These are phyloP conservation scores for Sarcophaga bullata DNA, from an alignment of 1,140 invertebrate species.

Conservation along the genomic window DNA sequence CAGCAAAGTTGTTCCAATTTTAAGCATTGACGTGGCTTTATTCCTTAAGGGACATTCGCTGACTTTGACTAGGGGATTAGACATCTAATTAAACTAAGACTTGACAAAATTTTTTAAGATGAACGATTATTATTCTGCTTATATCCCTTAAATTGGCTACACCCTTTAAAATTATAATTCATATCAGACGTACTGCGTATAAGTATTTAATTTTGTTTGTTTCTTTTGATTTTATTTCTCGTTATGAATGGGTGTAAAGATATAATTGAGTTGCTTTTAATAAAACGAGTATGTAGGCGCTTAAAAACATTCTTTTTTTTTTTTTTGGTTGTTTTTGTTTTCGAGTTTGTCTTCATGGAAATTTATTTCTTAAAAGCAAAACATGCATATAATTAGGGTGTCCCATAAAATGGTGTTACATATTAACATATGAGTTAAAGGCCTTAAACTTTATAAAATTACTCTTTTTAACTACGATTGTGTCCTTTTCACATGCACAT, in stretches of 20 bases:
- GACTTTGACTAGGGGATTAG: too few species aligned
- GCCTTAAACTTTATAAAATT: too few species aligned
- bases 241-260: constrained; percentile 27
- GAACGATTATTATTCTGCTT: too few species aligned
- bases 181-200: not conserved
- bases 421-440: too few species aligned
- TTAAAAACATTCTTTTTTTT: not conserved
- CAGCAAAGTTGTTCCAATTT: too few species aligned
- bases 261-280: constrained; percentile 36
- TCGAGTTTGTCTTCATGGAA: not conserved
- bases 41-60: too few species aligned
- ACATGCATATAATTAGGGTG: not conserved
- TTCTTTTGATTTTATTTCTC: not conserved
- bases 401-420: not conserved
- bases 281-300: constrained; percentile 31
- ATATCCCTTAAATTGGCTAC: not conserved
- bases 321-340: not conserved
- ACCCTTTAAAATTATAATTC: not conserved
- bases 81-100: too few species aligned
- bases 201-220: not conserved
- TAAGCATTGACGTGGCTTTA: too few species aligned
- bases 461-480: not conserved
- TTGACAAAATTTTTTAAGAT: too few species aligned
- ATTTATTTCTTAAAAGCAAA: not conserved
- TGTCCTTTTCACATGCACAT: not conserved